Evolutionary conservation across 2,888 invertebrate species (phyloP), one percentile per base, ranked within the genome.

Genomic region (Leptinotarsa rubiginosa): DNA sequence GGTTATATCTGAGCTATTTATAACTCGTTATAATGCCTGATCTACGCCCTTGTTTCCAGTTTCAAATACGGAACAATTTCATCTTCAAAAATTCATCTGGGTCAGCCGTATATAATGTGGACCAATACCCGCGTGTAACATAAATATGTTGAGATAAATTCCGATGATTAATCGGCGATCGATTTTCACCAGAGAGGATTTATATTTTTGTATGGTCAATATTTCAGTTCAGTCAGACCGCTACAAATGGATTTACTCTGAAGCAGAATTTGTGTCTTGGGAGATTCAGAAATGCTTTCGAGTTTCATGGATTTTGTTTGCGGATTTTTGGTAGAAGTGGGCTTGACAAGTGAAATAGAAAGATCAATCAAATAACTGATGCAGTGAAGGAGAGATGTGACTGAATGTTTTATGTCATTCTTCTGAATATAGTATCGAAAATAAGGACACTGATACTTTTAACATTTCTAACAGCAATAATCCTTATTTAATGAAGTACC

Each of bases 21-120:
- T 41, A 41, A 10, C 10, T 10, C 41, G 10, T 25, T 15, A 41
- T 12, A 31, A 65, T 65, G 2, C 18, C 18, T 18, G 18, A 65
- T 18, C 41, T 56, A 22, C 59, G 59, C 56, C 59, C 47, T 41
- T 69, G 56, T 15, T 18, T 41, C 4, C 78, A 80, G 79, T 81
- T 80, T 71, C 64, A 64, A 41, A 52, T 69, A 69, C 41, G 47
- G 52, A 74, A 67, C 67, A 70, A 73, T 75, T 79, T 69, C 74
- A 76, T 78, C 75, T 76, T 67, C 73, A 66, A 73, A 73, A 74
- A 73, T 70, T 72, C 70, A 74, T 74, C 74, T 70, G 64, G 68
- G 73, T 71, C 73, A 71, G 41, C 59, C 18, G 70, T 70, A 70
- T 56, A 64, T 68, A 20, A 73, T 70, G 65, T 69, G 50, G 69